These are phyloP conservation scores for Drosophila merina DNA, from an alignment of 2,888 invertebrate genomes.

Conservation along the genomic window DNA sequence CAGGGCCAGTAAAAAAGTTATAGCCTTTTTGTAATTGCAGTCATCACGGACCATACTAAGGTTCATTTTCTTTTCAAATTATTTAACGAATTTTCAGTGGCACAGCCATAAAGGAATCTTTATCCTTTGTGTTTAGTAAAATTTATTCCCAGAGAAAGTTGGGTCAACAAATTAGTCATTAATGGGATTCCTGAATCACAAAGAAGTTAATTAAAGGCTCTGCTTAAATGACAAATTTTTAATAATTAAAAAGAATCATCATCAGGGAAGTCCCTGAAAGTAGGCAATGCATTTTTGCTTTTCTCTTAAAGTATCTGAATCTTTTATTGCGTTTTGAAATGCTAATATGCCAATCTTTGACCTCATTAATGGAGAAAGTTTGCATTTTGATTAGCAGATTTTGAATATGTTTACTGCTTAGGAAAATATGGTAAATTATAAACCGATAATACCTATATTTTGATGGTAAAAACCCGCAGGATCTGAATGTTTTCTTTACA, in stretches of 20 bases:
- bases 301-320: neutral
- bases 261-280: slow-evolving; percentile 22
- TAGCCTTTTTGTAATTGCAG: slow-evolving; percentile 15
- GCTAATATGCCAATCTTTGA: slow-evolving; percentile 1
- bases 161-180: slow-evolving; percentile 30
- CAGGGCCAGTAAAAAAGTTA: slow-evolving; percentile 12
- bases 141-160: slow-evolving; percentile 24
- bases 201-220: neutral
- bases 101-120: neutral
- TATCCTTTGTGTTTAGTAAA: neutral
- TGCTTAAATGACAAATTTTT: neutral
- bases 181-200: slow-evolving; percentile 27
- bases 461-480: slow-evolving; percentile 6
- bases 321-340: neutral
- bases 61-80: neutral
- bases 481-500: neutral
- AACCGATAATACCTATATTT: neutral
- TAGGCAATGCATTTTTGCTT: slow-evolving; percentile 24
- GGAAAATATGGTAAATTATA: neutral
- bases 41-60: slow-evolving; percentile 4
- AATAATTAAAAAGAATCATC: slow-evolving; percentile 3
- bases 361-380: slow-evolving; percentile 19
- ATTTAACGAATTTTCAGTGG: neutral
- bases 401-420: neutral
- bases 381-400: neutral